These are phyloP conservation scores for Apodemia hepburni DNA, from an alignment of 2,888 invertebrate genomes.

Conservation along the genomic window DNA sequence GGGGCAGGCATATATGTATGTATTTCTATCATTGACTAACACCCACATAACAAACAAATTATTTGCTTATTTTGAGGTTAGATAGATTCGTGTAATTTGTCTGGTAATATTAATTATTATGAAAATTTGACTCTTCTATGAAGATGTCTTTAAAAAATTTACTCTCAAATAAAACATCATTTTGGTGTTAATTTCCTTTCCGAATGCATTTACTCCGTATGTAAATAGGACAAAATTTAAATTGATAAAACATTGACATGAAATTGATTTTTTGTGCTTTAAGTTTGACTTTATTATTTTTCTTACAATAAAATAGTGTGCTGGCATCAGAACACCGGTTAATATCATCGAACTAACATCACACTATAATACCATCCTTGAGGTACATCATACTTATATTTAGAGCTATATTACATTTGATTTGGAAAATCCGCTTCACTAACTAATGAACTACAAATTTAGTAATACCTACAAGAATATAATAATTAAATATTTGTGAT, in stretches of 20 bases:
- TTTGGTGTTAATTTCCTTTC: too few species aligned
- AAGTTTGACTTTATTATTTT: neutral
- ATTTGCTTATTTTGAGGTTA: too few species aligned
- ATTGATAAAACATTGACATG: neutral
- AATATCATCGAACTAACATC: conserved; percentile 25
- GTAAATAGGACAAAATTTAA: neutral
- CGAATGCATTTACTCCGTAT: too few species aligned
- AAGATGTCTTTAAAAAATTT: too few species aligned
- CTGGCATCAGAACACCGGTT: conserved; percentile 34
- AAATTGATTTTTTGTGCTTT: neutral
- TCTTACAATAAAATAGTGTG: conserved; percentile 3
- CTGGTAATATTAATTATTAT: too few species aligned
- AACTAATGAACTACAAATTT: conserved; percentile 25
- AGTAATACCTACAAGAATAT: conserved; percentile 18
- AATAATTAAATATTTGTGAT: conserved; percentile 20
- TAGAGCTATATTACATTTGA: conserved; percentile 16
- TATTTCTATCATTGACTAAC: too few species aligned
- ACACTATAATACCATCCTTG: conserved; percentile 24
- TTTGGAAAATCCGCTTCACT: conserved; percentile 15
- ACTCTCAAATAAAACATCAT: too few species aligned
- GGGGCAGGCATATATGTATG: too few species aligned
- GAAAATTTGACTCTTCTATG: too few species aligned
- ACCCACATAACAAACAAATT: too few species aligned
- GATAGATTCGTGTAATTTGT: too few species aligned
- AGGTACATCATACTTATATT: conserved; percentile 21